phyloP scores from a whole-genome alignment of 2,113 vertebrate species.

The Panthera leo region DNA sequence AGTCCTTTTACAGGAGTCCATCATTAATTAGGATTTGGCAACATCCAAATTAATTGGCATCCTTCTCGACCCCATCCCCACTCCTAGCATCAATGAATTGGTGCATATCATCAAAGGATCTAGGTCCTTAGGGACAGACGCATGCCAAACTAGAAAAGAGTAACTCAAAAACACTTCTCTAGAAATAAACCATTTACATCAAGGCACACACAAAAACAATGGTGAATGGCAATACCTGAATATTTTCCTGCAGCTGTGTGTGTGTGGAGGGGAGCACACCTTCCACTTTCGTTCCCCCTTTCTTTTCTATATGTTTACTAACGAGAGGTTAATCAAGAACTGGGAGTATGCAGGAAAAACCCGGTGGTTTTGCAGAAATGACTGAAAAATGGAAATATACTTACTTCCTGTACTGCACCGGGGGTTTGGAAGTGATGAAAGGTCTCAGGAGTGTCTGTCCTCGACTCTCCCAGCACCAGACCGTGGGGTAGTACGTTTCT shows the following conservation, averaged over 20 bases:
- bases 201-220: background rate
- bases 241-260: background rate
- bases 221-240: background rate
- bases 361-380: background rate
- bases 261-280: background rate
- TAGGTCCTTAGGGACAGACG: background rate
- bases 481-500: slow-evolving; percentile 97
- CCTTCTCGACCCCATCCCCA: background rate
- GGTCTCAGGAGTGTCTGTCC: slow-evolving; percentile 96
- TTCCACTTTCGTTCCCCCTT: background rate
- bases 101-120: background rate
- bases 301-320: background rate
- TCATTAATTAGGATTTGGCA: background rate
- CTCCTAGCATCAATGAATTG: background rate
- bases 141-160: background rate
- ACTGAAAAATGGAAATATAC: slow-evolving; percentile 66
- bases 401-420: slow-evolving; percentile 96
- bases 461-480: slow-evolving; percentile 99
- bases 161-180: background rate
- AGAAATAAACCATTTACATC: background rate
- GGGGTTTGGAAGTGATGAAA: slow-evolving; percentile 95
- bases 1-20: background rate
- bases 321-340: background rate
- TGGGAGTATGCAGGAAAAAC: background rate
- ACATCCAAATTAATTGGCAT: background rate